A percentile compares a stretch with the other conserved stretches of the same genome.
Conservation (phyloP, 1,140 invertebrate species). For the Euwallacea fornicatus region DNA sequence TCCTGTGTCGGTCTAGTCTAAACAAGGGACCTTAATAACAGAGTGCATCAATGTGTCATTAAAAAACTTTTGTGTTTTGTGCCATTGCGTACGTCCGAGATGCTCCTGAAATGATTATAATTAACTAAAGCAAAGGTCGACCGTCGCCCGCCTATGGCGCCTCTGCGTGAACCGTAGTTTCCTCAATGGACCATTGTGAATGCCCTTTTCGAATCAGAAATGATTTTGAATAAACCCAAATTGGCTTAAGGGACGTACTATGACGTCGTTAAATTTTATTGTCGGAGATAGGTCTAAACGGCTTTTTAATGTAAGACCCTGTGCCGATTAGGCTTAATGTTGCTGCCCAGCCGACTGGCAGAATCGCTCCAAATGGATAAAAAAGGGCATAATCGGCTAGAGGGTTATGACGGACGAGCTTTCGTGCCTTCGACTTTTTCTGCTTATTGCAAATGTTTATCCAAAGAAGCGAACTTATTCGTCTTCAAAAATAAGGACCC, state of each 20-base stretch:
- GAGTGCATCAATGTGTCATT: slow-evolving; percentile 37
- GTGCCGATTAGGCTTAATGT: slow-evolving; percentile 33
- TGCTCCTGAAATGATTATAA: slow-evolving; percentile 43
- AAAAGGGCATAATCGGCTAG: slow-evolving; percentile 1
- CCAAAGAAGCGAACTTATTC: too few species aligned
- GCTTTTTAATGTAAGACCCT: slow-evolving; percentile 33
- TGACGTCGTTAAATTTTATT: slow-evolving; percentile 40
- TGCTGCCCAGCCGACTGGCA: slow-evolving; percentile 14
- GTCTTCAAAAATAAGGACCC: too few species aligned
- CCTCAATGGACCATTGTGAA: slow-evolving; percentile 42
- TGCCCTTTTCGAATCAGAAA: slow-evolving; percentile 34
- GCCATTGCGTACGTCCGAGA: slow-evolving; percentile 28
- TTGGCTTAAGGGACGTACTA: slow-evolving; percentile 42
- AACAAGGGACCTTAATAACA: slow-evolving; percentile 39
- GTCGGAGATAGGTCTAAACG: slow-evolving; percentile 29
- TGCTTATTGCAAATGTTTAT: too few species aligned
- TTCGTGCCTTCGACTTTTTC: not conserved
- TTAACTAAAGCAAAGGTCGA: slow-evolving; percentile 38
- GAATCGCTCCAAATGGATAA: slow-evolving; percentile 9
- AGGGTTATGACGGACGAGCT: not conserved
- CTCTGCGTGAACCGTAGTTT: slow-evolving; percentile 36
- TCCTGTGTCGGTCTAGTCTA: slow-evolving; percentile 24
- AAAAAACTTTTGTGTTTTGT: slow-evolving; percentile 31
- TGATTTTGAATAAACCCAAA: slow-evolving; percentile 44
- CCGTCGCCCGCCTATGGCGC: slow-evolving; percentile 45